Evolutionary conservation across 2,888 invertebrate genomes (phyloP), one percentile per base, ranked within the genome.

Genomic region (Drosophila hamatofila): DNA sequence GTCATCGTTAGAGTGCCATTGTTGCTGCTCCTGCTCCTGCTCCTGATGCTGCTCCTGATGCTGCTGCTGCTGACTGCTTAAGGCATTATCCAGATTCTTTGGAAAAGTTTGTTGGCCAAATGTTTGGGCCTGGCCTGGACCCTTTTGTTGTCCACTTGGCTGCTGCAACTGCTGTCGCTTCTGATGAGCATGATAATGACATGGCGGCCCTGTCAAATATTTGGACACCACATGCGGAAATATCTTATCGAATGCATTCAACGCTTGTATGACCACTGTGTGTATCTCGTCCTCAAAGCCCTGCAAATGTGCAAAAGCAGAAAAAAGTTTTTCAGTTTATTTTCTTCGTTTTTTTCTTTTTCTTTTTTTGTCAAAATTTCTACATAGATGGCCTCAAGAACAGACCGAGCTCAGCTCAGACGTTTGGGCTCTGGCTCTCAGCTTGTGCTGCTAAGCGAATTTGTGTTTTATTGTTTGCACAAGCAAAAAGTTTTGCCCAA

Each of bases 191-290:
- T 88, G 88, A 81, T 85, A 88, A 89, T 83, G 78, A 81, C 79
- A 88, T 91, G 89, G 78, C 75, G 88, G 83, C 82, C 78, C 81
- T 84, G 90, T 89, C 91, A 92, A 92, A 91, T 93, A 92, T 89
- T 92, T 92, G 83, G 90, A 90, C 89, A 92, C 86, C 83, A 92
- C 90, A 90, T 91, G 90, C 82, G 92, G 90, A 90, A 93, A 92
- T 88, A 92, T 89, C 89, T 91, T 92, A 90, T 93, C 92, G 88
- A 93, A 91, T 75, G 92, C 91, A 84, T 91, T 91, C 81, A 93
- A 88, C 70, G 93, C 92, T 85, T 93, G 93, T 90, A 93, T 93
- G 83, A 93, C 92, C 86, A 93, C 93, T 71, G 93, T 93, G 83
- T 93, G 93, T 78, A 93, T 93, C 70, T 93, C 93, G 83, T 93